Evolutionary conservation across 2,888 invertebrate species (phyloP).

Genomic region (Lithosia quadra): DNA sequence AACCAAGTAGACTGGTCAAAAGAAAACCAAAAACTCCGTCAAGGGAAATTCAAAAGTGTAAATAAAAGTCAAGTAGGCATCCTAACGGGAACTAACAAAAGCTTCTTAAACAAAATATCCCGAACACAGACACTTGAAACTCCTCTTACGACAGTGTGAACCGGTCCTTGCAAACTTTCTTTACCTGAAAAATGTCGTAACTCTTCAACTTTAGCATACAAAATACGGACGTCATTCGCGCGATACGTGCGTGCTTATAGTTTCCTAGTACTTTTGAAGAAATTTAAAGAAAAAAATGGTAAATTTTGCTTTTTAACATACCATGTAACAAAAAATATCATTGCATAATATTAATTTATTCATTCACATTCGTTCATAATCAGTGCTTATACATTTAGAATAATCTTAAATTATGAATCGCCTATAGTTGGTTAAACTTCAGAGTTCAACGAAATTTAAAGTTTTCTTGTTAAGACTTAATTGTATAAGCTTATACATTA

Average conservation of each 20-base stretch:
- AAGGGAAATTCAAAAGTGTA: constrained; percentile 5
- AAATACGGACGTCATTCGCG: constrained; percentile 11
- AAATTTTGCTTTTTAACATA: too few species aligned
- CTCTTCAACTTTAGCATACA: constrained; percentile 18
- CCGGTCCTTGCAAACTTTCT: constrained; percentile 35
- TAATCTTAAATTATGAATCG: neutral
- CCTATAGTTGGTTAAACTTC: constrained; percentile 37
- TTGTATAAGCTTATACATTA: constrained; percentile 16
- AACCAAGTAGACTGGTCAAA: neutral
- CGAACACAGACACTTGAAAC: constrained; percentile 28
- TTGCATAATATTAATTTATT: too few species aligned
- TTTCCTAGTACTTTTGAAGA: constrained; percentile 9
- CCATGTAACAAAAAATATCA: too few species aligned
- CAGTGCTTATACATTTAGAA: too few species aligned
- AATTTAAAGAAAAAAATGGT: neutral
- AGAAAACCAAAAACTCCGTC: neutral
- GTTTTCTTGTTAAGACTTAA: constrained; percentile 61
- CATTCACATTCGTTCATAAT: too few species aligned
- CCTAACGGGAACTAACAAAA: constrained; percentile 9
- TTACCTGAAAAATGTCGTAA: constrained; percentile 28
- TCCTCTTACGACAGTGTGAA: constrained; percentile 33
- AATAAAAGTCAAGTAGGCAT: constrained; percentile 10
- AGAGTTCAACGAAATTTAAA: constrained; percentile 47
- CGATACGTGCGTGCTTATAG: constrained; percentile 9
- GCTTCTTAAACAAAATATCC: constrained; percentile 18